Conservation (phyloP, 2,888 invertebrate species). For the Rugalucina vietnamica region DNA sequence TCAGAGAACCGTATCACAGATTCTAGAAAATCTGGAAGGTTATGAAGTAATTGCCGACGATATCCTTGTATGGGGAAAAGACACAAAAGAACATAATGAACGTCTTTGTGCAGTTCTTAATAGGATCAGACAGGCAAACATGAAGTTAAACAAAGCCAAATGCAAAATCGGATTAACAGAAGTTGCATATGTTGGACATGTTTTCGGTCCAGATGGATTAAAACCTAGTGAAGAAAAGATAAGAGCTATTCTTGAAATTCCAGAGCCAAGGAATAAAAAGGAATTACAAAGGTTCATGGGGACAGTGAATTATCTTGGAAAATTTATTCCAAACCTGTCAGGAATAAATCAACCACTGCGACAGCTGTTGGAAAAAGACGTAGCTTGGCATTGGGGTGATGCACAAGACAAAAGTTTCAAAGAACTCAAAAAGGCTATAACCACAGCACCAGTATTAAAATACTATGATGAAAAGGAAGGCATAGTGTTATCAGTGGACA, state of each 20-base stretch:
- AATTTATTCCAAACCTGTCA: conserved; percentile 56
- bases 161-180: conserved; percentile 24
- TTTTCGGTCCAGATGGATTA: conserved; percentile 33
- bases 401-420: conserved; percentile 24
- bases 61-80: conserved; percentile 40
- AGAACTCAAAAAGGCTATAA: conserved; percentile 24
- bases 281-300: conserved; percentile 55
- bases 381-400: conserved; percentile 40
- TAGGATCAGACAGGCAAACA: conserved; percentile 21
- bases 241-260: conserved; percentile 44
- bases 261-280: conserved; percentile 47
- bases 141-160: conserved; percentile 32
- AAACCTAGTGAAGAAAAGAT: conserved; percentile 49
- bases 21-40: conserved; percentile 30
- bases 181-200: conserved; percentile 57
- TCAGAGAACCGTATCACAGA: conserved; percentile 39
- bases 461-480: conserved; percentile 26
- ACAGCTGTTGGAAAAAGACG: conserved; percentile 31
- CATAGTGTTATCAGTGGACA: conserved; percentile 14
- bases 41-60: conserved; percentile 44
- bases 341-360: conserved; percentile 26
- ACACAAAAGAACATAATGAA: conserved; percentile 35
- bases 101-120: conserved; percentile 30
- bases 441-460: conserved; percentile 33
- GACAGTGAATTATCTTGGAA: conserved; percentile 64